A percentile compares a stretch with the other conserved stretches of the same genome.
Conservation (phyloP, 2,888 invertebrate genomes). For the Bugulina stolonifera region DNA sequence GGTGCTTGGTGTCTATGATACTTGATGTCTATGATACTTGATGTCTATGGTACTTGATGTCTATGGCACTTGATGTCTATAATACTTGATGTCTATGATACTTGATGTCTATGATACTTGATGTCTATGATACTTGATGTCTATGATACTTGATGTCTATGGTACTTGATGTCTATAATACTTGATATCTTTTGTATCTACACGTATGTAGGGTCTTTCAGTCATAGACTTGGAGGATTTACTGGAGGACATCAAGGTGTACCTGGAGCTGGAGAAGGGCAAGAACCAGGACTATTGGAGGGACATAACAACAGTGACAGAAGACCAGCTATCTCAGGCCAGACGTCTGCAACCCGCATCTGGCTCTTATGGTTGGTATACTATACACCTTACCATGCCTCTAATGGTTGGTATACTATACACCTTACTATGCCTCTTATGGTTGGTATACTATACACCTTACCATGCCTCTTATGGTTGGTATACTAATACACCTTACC, state of each 20-base stretch:
- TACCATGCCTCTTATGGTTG: not conserved
- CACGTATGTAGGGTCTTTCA: slow-evolving; percentile 60
- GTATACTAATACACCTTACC: not conserved
- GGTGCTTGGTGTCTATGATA: too few species aligned
- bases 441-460: not conserved
- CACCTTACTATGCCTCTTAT: not conserved
- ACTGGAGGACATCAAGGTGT: slow-evolving; percentile 81
- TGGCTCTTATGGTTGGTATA: not conserved
- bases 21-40: too few species aligned
- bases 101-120: too few species aligned
- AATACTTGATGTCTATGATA: too few species aligned
- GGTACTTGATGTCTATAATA: too few species aligned
- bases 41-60: too few species aligned
- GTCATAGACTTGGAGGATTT: slow-evolving; percentile 89
- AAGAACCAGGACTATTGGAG: slow-evolving; percentile 88
- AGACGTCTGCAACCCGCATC: not conserved
- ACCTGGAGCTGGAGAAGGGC: slow-evolving; percentile 83
- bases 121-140: too few species aligned
- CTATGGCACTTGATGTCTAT: too few species aligned
- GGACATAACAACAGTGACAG: slow-evolving; percentile 88
- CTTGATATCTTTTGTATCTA: not conserved
- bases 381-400: not conserved
- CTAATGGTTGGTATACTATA: not conserved
- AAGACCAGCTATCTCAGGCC: slow-evolving; percentile 68
- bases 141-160: too few species aligned